These are phyloP conservation scores for Polymixis flavicincta DNA, from an alignment of 2,888 invertebrate genomes.

Conservation along the genomic window DNA sequence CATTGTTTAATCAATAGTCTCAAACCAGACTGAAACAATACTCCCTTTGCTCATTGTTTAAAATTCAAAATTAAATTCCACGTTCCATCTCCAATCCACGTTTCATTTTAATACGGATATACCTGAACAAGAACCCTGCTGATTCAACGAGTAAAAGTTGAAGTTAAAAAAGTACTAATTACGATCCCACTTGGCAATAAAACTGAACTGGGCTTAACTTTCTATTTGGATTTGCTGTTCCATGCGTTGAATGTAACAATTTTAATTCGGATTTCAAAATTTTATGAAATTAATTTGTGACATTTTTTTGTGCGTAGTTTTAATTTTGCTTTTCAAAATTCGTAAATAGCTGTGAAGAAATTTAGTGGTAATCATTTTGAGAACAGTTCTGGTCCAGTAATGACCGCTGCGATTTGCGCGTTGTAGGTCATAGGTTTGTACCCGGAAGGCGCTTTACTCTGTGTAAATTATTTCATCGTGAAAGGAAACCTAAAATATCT, in stretches of 20 bases:
- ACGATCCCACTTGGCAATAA: slow-evolving; percentile 24
- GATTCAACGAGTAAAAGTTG: slow-evolving; percentile 17
- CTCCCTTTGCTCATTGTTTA: neutral
- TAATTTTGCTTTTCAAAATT: neutral
- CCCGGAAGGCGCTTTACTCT: neutral
- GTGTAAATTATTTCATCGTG: neutral
- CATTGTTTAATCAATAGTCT: neutral
- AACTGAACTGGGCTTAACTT: slow-evolving; percentile 32
- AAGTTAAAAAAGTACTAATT: slow-evolving; percentile 45
- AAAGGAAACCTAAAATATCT: too few relatives aligned
- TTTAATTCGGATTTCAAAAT: neutral
- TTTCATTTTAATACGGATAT: neutral
- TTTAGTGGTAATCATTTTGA: neutral
- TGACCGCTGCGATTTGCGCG: too few relatives aligned
- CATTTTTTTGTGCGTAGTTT: neutral
- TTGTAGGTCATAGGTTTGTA: neutral
- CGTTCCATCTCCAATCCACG: neutral
- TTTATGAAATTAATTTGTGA: neutral
- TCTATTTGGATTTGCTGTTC: slow-evolving; percentile 28
- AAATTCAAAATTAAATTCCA: slow-evolving; percentile 1
- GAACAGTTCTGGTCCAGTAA: too few relatives aligned
- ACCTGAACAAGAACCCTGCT: neutral
- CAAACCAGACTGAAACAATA: neutral
- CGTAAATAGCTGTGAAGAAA: neutral
- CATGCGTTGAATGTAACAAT: neutral